Conservation (phyloP, 92 coral and sea anemone genomes). For the Parazoanthus swiftii region DNA sequence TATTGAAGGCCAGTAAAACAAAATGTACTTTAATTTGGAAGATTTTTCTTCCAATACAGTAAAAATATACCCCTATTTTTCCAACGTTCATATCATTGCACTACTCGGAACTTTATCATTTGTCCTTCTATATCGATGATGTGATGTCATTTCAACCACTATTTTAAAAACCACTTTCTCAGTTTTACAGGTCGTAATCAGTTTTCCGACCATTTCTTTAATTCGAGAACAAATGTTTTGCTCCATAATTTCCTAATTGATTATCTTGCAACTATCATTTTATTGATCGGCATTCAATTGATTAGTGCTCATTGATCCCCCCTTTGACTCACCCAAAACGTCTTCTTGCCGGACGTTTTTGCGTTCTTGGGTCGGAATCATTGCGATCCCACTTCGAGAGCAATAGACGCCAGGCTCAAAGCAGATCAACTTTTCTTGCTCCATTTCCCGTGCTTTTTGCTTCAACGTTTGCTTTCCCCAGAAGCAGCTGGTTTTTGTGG, state of each 20-base stretch:
- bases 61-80: neutral
- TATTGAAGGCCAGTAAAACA: no score
- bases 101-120: neutral
- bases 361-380: neutral
- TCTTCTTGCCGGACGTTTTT: neutral
- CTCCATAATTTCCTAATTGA: neutral
- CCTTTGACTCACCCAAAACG: slow-evolving; percentile 1
- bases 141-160: neutral
- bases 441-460: neutral
- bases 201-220: neutral
- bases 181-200: neutral
- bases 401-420: neutral
- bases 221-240: neutral
- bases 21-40: no score
- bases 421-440: neutral
- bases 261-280: neutral
- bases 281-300: slow-evolving; percentile 16
- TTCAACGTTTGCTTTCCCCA: neutral
- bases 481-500: neutral
- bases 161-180: no score
- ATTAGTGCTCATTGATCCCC: neutral
- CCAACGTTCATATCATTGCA: neutral
- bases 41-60: neutral
- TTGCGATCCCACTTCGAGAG: neutral
- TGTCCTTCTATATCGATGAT: neutral